Percentiles rank a stretch among this genome's conserved stretches.
phyloP scores from a whole-genome alignment of 2,888 invertebrate genomes.

The Ditylenchus weischeri region DNA sequence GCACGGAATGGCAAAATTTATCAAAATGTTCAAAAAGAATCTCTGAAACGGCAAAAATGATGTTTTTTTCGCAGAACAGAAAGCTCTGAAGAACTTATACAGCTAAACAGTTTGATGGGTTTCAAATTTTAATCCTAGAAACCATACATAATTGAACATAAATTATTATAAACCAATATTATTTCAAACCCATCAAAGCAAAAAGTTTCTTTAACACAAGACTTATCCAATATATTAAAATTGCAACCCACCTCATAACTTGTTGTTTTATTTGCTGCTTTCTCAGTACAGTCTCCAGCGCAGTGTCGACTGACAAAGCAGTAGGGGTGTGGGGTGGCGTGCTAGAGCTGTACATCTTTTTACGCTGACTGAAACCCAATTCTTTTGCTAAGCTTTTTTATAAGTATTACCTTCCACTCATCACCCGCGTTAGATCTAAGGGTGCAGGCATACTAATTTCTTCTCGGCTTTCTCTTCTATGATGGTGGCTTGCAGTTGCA shows the following conservation, averaged over 20 bases:
- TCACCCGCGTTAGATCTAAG: slow-evolving; percentile 27
- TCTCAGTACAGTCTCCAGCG: slow-evolving; percentile 6
- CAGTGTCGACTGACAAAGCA: slow-evolving; percentile 21
- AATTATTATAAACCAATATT: no score
- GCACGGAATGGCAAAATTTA: no score
- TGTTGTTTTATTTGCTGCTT: slow-evolving; percentile 6
- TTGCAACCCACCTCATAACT: not conserved
- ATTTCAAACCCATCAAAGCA: no score
- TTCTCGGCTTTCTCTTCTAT: slow-evolving; percentile 21
- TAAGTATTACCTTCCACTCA: slow-evolving; percentile 23
- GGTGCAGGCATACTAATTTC: slow-evolving; percentile 11
- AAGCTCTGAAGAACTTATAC: no score
- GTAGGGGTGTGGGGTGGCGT: slow-evolving; percentile 28
- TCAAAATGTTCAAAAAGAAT: no score
- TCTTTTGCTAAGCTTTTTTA: not conserved
- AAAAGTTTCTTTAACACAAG: no score
- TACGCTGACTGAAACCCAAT: slow-evolving; percentile 25
- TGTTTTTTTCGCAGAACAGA: no score
- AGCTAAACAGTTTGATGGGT: no score
- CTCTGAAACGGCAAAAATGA: no score
- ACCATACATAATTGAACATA: no score
- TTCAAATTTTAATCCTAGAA: no score
- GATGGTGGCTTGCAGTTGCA: slow-evolving; percentile 9
- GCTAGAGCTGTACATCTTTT: slow-evolving; percentile 14
- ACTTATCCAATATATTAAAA: no score